Evolutionary conservation across 2,888 invertebrate genomes (phyloP).

Genomic region (Drosophila nr. fundita): DNA sequence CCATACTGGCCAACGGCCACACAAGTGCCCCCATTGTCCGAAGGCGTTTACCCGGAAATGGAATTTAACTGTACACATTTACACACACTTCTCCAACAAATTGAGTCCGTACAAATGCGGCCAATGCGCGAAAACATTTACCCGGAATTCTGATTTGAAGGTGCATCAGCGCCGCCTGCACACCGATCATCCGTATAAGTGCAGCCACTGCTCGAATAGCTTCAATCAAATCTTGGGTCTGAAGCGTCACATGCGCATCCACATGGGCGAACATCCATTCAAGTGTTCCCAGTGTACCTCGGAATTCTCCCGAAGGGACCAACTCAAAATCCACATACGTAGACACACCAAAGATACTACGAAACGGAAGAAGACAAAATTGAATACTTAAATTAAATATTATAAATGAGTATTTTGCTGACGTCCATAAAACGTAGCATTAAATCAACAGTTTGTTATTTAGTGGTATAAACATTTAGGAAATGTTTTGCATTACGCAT

Average conservation of each 20-base stretch:
- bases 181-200: conserved; percentile 15
- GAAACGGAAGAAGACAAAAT: background rate
- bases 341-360: background rate
- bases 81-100: background rate
- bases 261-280: conserved; percentile 23
- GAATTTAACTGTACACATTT: conserved; percentile 23
- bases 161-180: conserved; percentile 18
- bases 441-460: background rate
- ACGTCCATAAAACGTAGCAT: background rate
- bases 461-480: background rate
- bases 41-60: conserved; percentile 24
- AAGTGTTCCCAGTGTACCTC: conserved; percentile 17
- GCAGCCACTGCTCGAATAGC: conserved; percentile 15
- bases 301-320: conserved; percentile 23
- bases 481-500: background rate
- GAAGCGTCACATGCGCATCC: conserved; percentile 18
- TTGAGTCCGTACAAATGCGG: conserved; percentile 22
- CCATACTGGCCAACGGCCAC: conserved; percentile 21
- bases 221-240: conserved; percentile 24
- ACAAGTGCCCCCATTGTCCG: conserved; percentile 34
- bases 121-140: conserved; percentile 14
- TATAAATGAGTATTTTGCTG: background rate
- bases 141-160: conserved; percentile 28
- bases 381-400: background rate
- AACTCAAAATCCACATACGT: conserved; percentile 3